Evolutionary conservation across 1,140 invertebrate species (phyloP), one percentile per base, ranked within the genome.

Genomic region (Teleogryllus occipitalis): DNA sequence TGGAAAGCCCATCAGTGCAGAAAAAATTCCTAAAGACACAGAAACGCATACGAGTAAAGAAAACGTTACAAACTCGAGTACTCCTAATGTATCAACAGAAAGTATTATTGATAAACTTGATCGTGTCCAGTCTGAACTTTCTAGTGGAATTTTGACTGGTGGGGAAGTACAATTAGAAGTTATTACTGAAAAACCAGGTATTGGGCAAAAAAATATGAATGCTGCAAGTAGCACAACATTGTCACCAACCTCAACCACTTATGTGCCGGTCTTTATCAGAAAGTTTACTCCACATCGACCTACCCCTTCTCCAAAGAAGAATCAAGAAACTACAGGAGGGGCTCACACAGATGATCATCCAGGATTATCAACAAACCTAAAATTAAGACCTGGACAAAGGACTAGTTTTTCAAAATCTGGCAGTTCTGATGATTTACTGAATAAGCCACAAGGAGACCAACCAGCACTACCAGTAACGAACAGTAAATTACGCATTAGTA

Each of bases 81-180:
- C 79, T 74, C 81, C 86, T 10, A 82, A 85, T 7, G 87, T 87
- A 22, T 93, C 92, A 0, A 94, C 93, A 5, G 94, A 95, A 86
- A 95, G 93, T 84, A 93, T 95, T 54, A 94, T 93, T 81, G 94
- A 95, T 82, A 95, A 95, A 85, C 86, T 95, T 80, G 94, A 95
- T 84, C 87, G 92, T 77, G 93, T 94, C 14, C 93, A 95, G 82
- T 95, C 94, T 0, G 93, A 95, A 85, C 85, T 95, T 47, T 93
- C 92, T 0, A 93, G 91, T 83, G 92, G 91, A 77, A 89, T 77
- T 49, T 75, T 81, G n/a, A 81, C 77, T 54, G 77, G 80, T 10
- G 77, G 77, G 18, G 85, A 85, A 15, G 80, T 87, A 8, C 85
- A 87, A 47, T 74, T 87, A 39, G 85, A 87, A 75, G 84, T 85